Evolutionary conservation across 2,888 invertebrate species (phyloP), one percentile per base, ranked within the genome.

Genomic region (Mesochorus sp.): DNA sequence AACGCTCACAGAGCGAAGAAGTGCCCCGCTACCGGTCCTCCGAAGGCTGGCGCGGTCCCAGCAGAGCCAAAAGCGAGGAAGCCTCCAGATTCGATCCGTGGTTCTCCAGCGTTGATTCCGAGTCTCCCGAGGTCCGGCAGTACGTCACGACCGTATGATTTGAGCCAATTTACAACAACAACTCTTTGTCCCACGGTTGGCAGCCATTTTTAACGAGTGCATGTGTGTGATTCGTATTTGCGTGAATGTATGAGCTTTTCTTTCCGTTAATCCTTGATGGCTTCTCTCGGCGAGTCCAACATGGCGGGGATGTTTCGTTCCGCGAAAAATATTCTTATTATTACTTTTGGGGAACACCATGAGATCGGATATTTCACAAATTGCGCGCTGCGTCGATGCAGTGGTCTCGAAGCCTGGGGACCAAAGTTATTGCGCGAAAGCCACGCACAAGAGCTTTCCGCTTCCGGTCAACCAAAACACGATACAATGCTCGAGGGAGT

Each of bases 1-100:
- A 90, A 80, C 87, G 91, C 0, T 90, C 91, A 21, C 80, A 89
- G 44, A 91, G 91, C 84, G 91, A 91, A 62, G 91, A 91, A 64
- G 90, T 89, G 37, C 90, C 90, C 2, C 82, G 88, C 10, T 83
- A 84, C 72, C 83, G 85, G 14, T 67, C 81, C 2, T 84, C 85
- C 42, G 87, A 86, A 28, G 72, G 86, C 14, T 77, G 84, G 31
- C 86, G 86, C 21, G 88, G 84, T 26, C 88, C 89, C 1, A 81
- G 85, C 61, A 87, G 91, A 34, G 90, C 91, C 0, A 87, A 87
- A 61, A 91, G 91, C 83, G 91, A 91, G 81, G 91, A 91, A 76
- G 86, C 84, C 12, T 81, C 88, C 10, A 87, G 87, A 44, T 86
- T 85, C 83, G 88, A 86, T 72, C 89, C 89, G 3, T 90, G 89